Evolutionary conservation across 1,140 invertebrate species (phyloP), one percentile per base, ranked within the genome.

Genomic region (Parapsyche elsis): DNA sequence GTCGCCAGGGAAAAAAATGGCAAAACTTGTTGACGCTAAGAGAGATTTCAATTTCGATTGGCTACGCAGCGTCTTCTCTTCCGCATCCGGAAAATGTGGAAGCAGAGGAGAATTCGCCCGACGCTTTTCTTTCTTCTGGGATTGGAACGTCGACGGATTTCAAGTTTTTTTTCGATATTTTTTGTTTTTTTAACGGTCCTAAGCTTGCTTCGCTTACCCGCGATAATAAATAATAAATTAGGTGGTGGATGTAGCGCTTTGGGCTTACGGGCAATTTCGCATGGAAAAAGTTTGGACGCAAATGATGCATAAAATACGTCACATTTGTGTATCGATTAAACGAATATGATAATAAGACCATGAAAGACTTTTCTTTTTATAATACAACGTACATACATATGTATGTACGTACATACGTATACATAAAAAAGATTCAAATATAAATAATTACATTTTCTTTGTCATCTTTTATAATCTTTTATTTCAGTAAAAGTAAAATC

Each of bases 21-120:
- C 61, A 44, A 81, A 81, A 81, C 80, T 81, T 81, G 80, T 81
- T 81, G 80, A 78, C 76, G n/a, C 26, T 24, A 38, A 26, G 67
- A 16, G 71, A 81, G 80, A 81, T 81, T 81, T 81, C 80, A 81
- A 81, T 81, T 81, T 79, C 76, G 80, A 81, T 81, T 74, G 67
- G 49, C 57, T 30, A 59, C 80, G 80, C 64, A 30, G 46, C 75
- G 76, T 73, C 49, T 53, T 16, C 49, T 74, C 61, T 70, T 70
- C 59, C 45, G 24, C 79, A 19, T 44, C 49, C 61, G 71, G 76
- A 76, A 76, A 76, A 76, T 70, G 79, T 67, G 16, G 38, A 30
- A 23, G 61, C 21, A 16, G 74, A 53, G 49, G 21, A 49, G 61
- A 49, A 67, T 64, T 21, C 49, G 45, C 44, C 30, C 14, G 30